These are phyloP conservation scores for Noctilio leporinus DNA, from an alignment of 2,113 vertebrate species.

Conservation along the genomic window DNA sequence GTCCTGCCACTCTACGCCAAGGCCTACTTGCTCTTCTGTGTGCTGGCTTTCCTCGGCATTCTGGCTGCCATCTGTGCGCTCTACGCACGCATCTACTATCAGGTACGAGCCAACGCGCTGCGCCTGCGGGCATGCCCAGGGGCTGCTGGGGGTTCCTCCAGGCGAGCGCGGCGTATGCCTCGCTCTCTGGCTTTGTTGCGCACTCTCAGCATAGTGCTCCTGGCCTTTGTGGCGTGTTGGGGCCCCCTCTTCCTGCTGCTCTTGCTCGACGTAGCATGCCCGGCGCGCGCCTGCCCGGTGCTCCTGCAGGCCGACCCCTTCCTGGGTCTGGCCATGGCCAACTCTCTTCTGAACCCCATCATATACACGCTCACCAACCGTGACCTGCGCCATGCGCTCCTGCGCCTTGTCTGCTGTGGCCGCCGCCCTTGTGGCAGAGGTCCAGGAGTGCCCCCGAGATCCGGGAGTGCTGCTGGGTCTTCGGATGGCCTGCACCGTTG, in stretches of 20 bases:
- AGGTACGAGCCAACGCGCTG: constrained; percentile 86
- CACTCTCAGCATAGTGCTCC: constrained; percentile 89
- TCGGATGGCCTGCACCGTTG: constrained; percentile 68
- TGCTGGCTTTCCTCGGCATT: constrained; percentile 83
- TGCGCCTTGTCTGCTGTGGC: constrained; percentile 82
- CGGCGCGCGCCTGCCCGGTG: constrained; percentile 73
- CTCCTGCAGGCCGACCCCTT: constrained; percentile 90
- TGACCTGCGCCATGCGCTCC: constrained; percentile 87
- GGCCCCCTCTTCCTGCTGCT: constrained; percentile 89
- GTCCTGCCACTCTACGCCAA: constrained; percentile 91
- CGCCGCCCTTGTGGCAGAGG: constrained; percentile 71
- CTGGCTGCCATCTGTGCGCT: constrained; percentile 88
- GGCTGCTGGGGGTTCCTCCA: constrained; percentile 30
- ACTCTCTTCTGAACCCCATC: constrained; percentile 91
- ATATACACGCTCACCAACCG: constrained; percentile 93
- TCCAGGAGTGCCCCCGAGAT: constrained; percentile 29
- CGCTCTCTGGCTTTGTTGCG: constrained; percentile 88
- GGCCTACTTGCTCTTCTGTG: constrained; percentile 89
- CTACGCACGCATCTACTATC: constrained; percentile 88
- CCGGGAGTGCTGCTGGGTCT: background rate
- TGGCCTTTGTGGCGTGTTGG: constrained; percentile 91
- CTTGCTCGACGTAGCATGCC: constrained; percentile 85
- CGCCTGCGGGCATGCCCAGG: constrained; percentile 39
- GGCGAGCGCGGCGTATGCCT: constrained; percentile 75
- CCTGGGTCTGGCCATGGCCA: constrained; percentile 89